Conservation (phyloP, 2,888 invertebrate genomes). For the Pyrgus malvae region DNA sequence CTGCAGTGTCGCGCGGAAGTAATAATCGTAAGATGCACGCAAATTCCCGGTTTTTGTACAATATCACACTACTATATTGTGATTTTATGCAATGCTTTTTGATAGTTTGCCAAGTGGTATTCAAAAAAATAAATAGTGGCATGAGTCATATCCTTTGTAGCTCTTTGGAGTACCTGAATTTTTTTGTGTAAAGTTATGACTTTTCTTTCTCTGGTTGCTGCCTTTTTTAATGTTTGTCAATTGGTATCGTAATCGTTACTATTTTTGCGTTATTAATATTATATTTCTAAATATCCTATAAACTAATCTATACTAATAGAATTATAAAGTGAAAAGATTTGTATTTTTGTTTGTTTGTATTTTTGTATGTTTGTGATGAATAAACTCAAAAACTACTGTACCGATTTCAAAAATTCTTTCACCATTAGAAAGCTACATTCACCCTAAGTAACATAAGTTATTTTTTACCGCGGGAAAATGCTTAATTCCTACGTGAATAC, state of each 20-base stretch:
- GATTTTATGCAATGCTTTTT: conserved; percentile 57
- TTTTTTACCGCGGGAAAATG: too few species aligned
- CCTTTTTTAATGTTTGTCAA: conserved; percentile 22
- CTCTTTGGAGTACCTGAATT: conserved; percentile 22
- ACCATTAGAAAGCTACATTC: too few species aligned
- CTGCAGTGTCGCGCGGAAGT: conserved; percentile 46
- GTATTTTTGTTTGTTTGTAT: too few species aligned
- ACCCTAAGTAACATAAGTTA: too few species aligned
- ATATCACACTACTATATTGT: conserved; percentile 38
- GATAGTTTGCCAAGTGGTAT: conserved; percentile 52
- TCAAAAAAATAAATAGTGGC: conserved; percentile 39
- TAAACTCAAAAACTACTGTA: too few species aligned
- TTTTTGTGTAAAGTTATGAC: conserved; percentile 7
- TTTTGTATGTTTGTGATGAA: too few species aligned
- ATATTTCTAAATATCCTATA: too few species aligned
- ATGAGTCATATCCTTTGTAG: conserved; percentile 35
- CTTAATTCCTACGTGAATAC: too few species aligned
- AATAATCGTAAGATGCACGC: conserved; percentile 67
- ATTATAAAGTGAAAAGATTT: too few species aligned
- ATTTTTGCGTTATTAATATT: too few species aligned
- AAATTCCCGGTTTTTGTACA: conserved; percentile 55
- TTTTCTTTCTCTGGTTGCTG: conserved; percentile 1
- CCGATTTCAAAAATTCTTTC: too few species aligned
- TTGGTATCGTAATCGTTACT: conserved; percentile 19
- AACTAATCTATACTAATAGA: too few species aligned